Percentiles rank a stretch among this genome's conserved stretches.
These are phyloP conservation scores for Plutomurus gul DNA, from an alignment of 1,140 invertebrate species.

Conservation along the genomic window DNA sequence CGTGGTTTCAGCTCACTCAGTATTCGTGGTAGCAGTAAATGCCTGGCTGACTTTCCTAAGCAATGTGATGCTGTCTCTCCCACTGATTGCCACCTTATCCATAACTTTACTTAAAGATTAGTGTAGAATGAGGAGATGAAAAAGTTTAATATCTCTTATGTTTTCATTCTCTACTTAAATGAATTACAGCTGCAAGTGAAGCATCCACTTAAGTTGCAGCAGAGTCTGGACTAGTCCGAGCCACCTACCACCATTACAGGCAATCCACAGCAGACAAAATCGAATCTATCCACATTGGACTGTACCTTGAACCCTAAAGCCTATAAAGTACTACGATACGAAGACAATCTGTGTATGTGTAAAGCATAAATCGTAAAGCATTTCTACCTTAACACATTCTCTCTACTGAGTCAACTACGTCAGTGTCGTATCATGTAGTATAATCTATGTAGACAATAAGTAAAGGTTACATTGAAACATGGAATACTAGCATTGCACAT, in stretches of 20 bases:
- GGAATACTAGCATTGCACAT: too few relatives aligned
- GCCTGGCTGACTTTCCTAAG: neutral
- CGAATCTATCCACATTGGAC: neutral
- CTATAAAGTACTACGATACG: too few relatives aligned
- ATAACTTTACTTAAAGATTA: neutral
- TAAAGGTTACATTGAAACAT: neutral
- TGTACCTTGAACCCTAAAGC: too few relatives aligned
- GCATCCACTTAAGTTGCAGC: neutral
- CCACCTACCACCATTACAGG: neutral
- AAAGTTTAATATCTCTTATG: neutral
- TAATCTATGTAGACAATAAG: neutral
- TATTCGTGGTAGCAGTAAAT: neutral
- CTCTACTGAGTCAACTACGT: too few relatives aligned
- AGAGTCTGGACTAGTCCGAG: too few relatives aligned
- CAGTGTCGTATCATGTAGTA: too few relatives aligned
- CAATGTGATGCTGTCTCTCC: slow-evolving; percentile 1
- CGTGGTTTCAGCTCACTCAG: neutral
- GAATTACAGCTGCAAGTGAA: neutral
- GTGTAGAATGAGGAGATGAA: neutral
- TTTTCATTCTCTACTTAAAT: neutral
- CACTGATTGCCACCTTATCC: slow-evolving; percentile 4
- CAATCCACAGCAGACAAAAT: neutral
- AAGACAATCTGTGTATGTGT: too few relatives aligned
- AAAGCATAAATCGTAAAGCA: too few relatives aligned
- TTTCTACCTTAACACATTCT: too few relatives aligned